Base-by-base conservation (phyloP, 1,140 invertebrate genomes). In the Phymastichus coffea region DNA sequence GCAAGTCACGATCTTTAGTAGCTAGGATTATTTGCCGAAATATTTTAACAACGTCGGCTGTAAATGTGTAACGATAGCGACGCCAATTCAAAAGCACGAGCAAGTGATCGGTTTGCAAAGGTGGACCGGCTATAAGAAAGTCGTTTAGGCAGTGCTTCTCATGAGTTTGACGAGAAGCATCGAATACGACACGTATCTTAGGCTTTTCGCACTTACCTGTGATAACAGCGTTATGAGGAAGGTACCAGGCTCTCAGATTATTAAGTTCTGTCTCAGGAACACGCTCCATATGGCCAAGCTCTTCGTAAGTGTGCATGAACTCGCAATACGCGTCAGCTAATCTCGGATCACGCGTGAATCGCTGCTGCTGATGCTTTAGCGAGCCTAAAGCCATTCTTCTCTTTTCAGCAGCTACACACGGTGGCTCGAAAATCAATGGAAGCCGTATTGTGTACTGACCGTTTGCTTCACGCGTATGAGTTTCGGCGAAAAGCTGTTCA, bases 291-390 rank as follows among this genome's bases (percentile, higher is more conserved):
- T 71, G 68, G 17, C 61, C 59, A 4, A 68, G 37, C 0, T n/a
- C 2, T 54, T 60, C 49, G 40, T 72, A 72, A 35, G 62, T 61
- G 4, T 19, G 12, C 64, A 71, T 68, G 37, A 72, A 71, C 8
- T 64, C 53, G 10, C 33, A 12, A 40, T 72, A 71, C 22, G 51
- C 48, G 6, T 55, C 14, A 15, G 51, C 47, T 4, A 69, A 51
- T n/a, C 51, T 17, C n/a, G 28, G 40, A 20, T 69, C 54, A 3
- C 57, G 35, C 7, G 30, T 14, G 12, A 70, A 61, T 15, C 56
- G 30, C 15, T 51, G 55, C 37, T 63, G 25, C 20, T 66, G 28
- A 7, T 26, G 51, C 8, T 35, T n/a, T 26, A 66, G 38, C 1
- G 57, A 47, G 3, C 25, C 7, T 2, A 53, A 1, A 2, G 48